Evolutionary conservation across 1,140 invertebrate species (phyloP), one percentile per base, ranked within the genome.

Genomic region (Eurosta solidaginis): DNA sequence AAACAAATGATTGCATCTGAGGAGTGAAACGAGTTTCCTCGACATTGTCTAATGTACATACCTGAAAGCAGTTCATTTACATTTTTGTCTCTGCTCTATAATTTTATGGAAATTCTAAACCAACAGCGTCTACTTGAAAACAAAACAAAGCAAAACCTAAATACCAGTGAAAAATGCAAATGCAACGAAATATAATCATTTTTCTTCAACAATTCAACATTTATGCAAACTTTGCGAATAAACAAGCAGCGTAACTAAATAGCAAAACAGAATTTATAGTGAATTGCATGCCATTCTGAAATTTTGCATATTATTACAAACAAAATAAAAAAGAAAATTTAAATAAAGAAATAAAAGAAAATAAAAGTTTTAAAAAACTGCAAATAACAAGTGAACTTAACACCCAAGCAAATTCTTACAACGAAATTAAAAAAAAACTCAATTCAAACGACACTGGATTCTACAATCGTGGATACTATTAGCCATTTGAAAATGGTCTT

Each of bases 401-500:
- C 29, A 40, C 59, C 17, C 27, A 29, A 59, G 27, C 54, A 17
- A 17, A n/a, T 12, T 6, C 3, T 10, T 10, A 68, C 59, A 40
- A 59, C 17, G 27, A 68, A 36, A n/a, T 10, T 1, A 20, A 0
- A 68, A 0, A 22, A 68, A 17, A 52, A 22, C 4, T 68, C 40
- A 36, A 40, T 40, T n/a, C 7, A 47, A 47, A 36, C 59, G 33
- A 68, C 36, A 40, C 59, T 78, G 78, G 78, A 78, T 78, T 78
- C 73, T 36, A 40, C 78, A 17, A 78, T 78, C 52, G 74, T 78
- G 78, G 78, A 78, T 75, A 78, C 78, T 44, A 74, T 78, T 5
- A 74, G 74, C 52, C 78, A 76, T 40, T 78, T 78, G 42, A 78
- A 78, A 78, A 78, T 78, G 78, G 78, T 78, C 49, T 78, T 78